These are phyloP conservation scores for Apistogramma diplotaenia DNA, from an alignment of 2,113 vertebrate genomes.

Conservation along the genomic window DNA sequence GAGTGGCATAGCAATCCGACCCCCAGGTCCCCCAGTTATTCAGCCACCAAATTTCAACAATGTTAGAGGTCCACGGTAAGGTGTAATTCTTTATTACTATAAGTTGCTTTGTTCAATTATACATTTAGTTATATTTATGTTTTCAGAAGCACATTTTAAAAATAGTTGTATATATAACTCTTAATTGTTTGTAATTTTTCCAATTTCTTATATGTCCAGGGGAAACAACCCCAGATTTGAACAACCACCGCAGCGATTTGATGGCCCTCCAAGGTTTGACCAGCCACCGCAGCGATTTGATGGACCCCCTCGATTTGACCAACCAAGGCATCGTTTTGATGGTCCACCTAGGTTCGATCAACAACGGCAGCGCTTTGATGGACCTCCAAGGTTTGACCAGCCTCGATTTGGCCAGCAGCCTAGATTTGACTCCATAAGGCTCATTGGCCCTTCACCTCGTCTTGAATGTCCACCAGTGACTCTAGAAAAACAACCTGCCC, in stretches of 20 bases:
- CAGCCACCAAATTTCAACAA: conserved; percentile 81
- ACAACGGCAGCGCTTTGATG: conserved; percentile 78
- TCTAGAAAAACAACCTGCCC: conserved; percentile 33
- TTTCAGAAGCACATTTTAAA: neutral
- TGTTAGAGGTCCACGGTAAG: conserved; percentile 83
- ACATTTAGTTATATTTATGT: neutral
- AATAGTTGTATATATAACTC: neutral
- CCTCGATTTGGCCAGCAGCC: conserved; percentile 52
- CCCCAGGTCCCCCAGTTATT: conserved; percentile 61
- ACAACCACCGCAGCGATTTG: conserved; percentile 71
- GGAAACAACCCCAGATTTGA: conserved; percentile 52
- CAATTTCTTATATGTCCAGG: conserved; percentile 53
- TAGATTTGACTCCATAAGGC: conserved; percentile 51
- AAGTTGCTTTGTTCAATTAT: neutral
- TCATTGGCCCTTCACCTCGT: neutral
- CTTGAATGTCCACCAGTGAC: conserved; percentile 58
- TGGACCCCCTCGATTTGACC: conserved; percentile 73
- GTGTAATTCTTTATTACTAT: neutral
- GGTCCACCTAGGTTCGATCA: conserved; percentile 72
- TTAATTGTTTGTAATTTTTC: neutral
- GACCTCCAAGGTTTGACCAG: conserved; percentile 68
- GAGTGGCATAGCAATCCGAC: conserved; percentile 51
- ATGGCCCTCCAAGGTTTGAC: conserved; percentile 57
- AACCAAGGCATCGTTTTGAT: conserved; percentile 73
- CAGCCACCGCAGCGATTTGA: conserved; percentile 77